Conservation (phyloP, 2,797 vertebrate genomes). For the Nyctalus aviator region DNA sequence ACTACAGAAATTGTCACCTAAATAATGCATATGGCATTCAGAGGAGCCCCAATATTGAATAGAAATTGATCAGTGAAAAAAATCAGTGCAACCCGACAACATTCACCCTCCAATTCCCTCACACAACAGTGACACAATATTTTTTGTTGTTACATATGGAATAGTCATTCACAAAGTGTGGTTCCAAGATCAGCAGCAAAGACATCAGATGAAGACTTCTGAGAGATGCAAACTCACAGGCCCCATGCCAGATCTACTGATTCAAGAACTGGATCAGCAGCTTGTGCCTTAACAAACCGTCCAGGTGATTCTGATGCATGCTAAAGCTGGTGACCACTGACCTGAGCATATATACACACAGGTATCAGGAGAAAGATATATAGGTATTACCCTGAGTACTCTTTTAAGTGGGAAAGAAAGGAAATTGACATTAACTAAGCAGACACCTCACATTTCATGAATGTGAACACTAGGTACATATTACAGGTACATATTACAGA, state of each 20-base stretch:
- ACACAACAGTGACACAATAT: background rate
- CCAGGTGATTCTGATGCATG: background rate
- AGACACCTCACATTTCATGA: conserved; percentile 5
- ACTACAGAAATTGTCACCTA: background rate
- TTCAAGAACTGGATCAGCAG: background rate
- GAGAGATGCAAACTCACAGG: background rate
- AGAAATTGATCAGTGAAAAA: background rate
- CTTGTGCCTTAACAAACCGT: background rate
- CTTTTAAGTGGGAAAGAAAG: conserved; percentile 61
- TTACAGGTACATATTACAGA: background rate
- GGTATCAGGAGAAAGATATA: background rate
- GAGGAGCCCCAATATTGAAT: background rate
- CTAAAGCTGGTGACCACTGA: background rate
- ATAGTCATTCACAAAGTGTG: background rate
- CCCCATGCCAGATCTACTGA: no score
- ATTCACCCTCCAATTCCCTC: background rate
- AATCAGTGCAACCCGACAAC: background rate
- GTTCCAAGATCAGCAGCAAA: background rate
- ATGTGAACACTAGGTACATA: background rate
- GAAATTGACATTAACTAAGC: background rate
- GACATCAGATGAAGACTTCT: background rate
- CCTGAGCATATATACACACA: background rate
- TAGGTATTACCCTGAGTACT: background rate
- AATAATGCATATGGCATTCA: background rate
- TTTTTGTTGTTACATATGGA: background rate